Percentiles rank a stretch among this genome's conserved stretches.
Evolutionary conservation across 2,888 invertebrate genomes (phyloP).

Genomic region (Holacanthella duospinosa): DNA sequence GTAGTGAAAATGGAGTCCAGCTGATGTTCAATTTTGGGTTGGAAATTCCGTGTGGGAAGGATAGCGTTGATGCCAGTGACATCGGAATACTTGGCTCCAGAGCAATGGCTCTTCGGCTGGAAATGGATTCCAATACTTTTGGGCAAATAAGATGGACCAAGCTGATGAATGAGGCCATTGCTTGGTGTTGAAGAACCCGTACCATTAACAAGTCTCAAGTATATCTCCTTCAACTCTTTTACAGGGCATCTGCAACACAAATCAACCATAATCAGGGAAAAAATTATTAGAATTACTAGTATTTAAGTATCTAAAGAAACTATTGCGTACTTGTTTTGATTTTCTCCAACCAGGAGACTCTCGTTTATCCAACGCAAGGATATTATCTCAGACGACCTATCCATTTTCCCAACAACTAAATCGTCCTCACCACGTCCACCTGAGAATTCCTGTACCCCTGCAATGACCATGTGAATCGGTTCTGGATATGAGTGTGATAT

Average conservation of each 20-base stretch:
- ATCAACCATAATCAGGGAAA: not conserved
- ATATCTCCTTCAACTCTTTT: slow-evolving; percentile 16
- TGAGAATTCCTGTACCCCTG: not conserved
- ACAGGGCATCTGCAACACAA: slow-evolving; percentile 16
- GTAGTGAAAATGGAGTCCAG: slow-evolving; percentile 73
- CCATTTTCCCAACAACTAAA: slow-evolving; percentile 18
- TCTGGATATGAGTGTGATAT: not conserved
- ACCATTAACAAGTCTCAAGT: slow-evolving; percentile 3
- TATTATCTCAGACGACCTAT: slow-evolving; percentile 11
- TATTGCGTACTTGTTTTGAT: slow-evolving; percentile 6
- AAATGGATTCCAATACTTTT: not conserved
- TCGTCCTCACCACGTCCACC: slow-evolving; percentile 5
- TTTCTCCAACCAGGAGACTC: slow-evolving; percentile 15
- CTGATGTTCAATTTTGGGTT: slow-evolving; percentile 70
- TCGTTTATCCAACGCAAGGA: slow-evolving; percentile 23
- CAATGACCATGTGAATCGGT: not conserved
- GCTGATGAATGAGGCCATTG: not conserved
- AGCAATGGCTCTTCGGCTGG: not conserved
- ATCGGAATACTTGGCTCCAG: not conserved
- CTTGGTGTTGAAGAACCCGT: slow-evolving; percentile 4
- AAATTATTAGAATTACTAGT: not conserved
- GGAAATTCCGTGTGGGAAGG: slow-evolving; percentile 53
- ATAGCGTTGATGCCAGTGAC: slow-evolving; percentile 41
- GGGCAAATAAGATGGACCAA: slow-evolving; percentile 6
- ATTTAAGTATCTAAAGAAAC: no score